Conservation (phyloP, 2,797 vertebrate species). For the Mormyrus hasselquistii region DNA sequence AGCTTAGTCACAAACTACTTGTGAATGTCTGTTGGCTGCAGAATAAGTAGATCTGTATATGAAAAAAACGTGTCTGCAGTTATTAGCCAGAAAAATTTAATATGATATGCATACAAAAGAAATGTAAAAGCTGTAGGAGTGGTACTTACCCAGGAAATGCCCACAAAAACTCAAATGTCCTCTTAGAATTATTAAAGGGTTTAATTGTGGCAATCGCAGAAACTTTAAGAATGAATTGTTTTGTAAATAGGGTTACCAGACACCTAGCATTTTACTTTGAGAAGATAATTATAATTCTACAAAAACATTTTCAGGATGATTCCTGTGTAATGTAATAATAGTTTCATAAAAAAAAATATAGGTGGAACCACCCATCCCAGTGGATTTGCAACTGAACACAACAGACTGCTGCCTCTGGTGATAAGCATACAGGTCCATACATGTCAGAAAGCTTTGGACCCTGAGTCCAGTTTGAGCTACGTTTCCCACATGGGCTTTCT, state of each 20-base stretch:
- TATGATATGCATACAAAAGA: neutral
- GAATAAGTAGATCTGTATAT: neutral
- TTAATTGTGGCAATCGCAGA: neutral
- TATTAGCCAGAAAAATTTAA: neutral
- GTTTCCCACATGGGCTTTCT: neutral
- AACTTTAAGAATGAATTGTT: neutral
- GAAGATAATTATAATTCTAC: neutral
- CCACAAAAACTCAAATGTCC: neutral
- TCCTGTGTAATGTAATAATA: neutral
- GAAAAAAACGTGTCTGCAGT: neutral
- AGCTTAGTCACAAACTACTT: neutral
- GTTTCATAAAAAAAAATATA: neutral
- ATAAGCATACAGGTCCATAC: neutral
- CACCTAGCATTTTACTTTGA: neutral
- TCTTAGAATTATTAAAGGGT: neutral
- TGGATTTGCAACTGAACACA: neutral
- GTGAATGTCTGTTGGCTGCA: constrained; percentile 7
- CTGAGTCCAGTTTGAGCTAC: neutral
- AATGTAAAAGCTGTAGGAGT: neutral
- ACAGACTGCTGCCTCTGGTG: neutral
- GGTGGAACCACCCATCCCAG: neutral
- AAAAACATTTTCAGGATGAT: neutral
- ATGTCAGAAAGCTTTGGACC: neutral
- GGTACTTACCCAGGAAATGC: neutral
- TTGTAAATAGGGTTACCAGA: neutral